Evolutionary conservation across 2,888 invertebrate species (phyloP).

Genomic region (Bellardia pandia): DNA sequence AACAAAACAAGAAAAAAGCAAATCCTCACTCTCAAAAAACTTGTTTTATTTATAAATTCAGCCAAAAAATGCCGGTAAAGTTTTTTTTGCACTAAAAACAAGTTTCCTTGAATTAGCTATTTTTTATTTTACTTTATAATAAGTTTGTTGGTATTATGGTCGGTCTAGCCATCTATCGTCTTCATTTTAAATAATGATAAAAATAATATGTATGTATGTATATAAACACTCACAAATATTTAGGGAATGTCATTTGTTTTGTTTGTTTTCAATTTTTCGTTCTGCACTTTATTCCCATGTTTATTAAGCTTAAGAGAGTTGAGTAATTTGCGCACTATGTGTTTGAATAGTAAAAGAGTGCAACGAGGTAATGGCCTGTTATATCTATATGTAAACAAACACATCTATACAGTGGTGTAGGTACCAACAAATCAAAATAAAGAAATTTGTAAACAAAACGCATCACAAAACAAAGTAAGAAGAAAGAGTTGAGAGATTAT

Average conservation of each 20-base stretch:
- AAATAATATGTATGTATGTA: too few species aligned
- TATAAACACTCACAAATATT: too few species aligned
- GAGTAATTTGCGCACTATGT: constrained; percentile 32
- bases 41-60: constrained; percentile 42
- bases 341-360: background rate
- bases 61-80: constrained; percentile 39
- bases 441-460: constrained; percentile 24
- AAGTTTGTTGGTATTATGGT: too few species aligned
- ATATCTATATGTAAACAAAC: background rate
- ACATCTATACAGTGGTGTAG: background rate
- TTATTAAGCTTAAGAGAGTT: constrained; percentile 28
- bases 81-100: constrained; percentile 19
- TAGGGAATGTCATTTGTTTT: background rate
- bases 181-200: background rate
- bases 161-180: background rate
- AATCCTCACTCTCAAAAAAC: constrained; percentile 28
- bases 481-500: background rate
- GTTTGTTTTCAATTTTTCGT: background rate
- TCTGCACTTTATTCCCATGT: constrained; percentile 22
- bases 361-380: background rate
- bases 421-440: constrained; percentile 44
- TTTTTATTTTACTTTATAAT: background rate
- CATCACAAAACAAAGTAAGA: background rate
- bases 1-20: background rate
- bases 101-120: constrained; percentile 27